Base-by-base conservation (phyloP, 2,888 invertebrate species). In the Leptinotarsa peninsularis region DNA sequence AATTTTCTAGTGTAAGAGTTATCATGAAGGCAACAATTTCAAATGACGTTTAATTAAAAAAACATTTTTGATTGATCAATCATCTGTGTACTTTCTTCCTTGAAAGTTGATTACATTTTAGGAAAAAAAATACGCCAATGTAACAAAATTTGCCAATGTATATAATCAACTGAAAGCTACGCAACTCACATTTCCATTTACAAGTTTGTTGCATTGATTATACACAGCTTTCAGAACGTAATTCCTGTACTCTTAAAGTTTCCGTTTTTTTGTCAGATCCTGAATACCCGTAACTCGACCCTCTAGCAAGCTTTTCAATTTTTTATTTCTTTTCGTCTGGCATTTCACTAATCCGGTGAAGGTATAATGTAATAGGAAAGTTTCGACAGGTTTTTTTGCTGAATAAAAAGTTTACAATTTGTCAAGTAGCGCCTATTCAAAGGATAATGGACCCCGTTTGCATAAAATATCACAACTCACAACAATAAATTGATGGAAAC, bases 161-260 rank as follows among this genome's bases (percentile, higher is more conserved):
- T 10, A 33, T 33, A 33, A 33, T 33, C 10, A 52, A 58, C 18
- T 18, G 18, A 21, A 21, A 21, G 56, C n/a, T 56, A 21, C 21
- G 56, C 23, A 13, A 4, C 13, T 21, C 10, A 0, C 4, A 58
- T 58, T 21, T 14, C 1, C 14, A 21, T 58, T 21, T 21, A 13
- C 14, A 58, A 18, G 21, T 21, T 21, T 58, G 3, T 18, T 58
- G 23, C 4, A 56, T 56, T 23, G 18, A 56, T 56, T 52, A 58
- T 23, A 18, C 18, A 58, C 14, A 23, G 21, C 58, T 33, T 63
- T 63, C 63, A 63, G 27, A n/a, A 33, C 17, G n/a, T 33, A 33
- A 33, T 33, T 63, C 63, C 63, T 4, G 17, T 63, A n/a, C 63
- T 63, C 33, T 33, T 63, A 63, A 63, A 63, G 7, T 63, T 63